Base-by-base conservation (phyloP, 2,797 vertebrate genomes). In the Aratinga solstitialis region DNA sequence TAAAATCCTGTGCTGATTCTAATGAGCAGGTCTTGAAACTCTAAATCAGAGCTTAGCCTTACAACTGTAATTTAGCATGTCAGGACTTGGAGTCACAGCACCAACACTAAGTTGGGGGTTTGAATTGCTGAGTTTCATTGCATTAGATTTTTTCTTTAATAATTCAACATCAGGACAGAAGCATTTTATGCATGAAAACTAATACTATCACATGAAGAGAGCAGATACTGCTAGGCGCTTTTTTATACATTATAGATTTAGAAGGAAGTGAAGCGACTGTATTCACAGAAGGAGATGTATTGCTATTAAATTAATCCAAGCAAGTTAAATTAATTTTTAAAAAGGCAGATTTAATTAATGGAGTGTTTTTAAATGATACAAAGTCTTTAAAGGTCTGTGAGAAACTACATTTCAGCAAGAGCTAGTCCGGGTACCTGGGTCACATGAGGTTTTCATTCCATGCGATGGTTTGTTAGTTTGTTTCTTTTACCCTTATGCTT, bases 1-100 rank as follows among this genome's bases (percentile, higher is more conserved):
- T 78, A 87, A 92, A 83, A 80, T 87, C 74, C 65, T 90, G n/a
- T 66, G 81, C 65, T 89, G 93, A 75, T 95, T 95, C 74, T 72
- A 93, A 92, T 84, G 66, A 90, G 75, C 61, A 42, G 81, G 88
- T 95, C 93, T 80, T 81, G 84, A 92, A 94, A 88, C 69, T 87
- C 87, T 75, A 62, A 94, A 89, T 89, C 24, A 1, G 82, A 95
- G 75, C 63, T 94, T 47, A 68, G 72, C 84, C 83, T 90, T 59
- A 11, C 11, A 75, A 27, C 75, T 89, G 27, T 74, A 54, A 94
- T 87, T 83, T 75, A 68, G 85, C 53, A 66, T 90, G 61, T 83
- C 95, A 95, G 77, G 74, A 87, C 78, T 75, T 73, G 65, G 48
- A 90, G 66, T 62, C 78, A 24, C 45, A 72, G 68, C 88, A 72